phyloP scores from a whole-genome alignment of 2,113 vertebrate genomes.

The Paracanthobrama guichenoti region DNA sequence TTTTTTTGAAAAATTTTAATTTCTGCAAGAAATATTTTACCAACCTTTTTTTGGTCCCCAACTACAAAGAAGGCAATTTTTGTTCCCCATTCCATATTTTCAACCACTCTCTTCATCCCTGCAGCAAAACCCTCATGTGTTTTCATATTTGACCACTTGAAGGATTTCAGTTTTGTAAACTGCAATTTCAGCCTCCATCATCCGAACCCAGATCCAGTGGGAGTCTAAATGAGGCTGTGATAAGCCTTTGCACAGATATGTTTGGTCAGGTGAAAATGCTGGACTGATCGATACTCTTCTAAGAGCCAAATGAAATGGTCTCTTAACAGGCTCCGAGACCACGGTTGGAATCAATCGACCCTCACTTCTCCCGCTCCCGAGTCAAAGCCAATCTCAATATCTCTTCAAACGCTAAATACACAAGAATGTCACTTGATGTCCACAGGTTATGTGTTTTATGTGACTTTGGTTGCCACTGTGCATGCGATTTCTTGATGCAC shows the following conservation, averaged over 20 bases:
- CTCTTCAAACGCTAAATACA: neutral
- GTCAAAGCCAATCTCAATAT: conserved; percentile 12
- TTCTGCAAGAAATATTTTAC: neutral
- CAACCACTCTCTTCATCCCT: neutral
- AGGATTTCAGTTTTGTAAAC: neutral
- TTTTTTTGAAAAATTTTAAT: no score
- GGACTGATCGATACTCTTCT: conserved; percentile 39
- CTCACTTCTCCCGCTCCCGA: neutral
- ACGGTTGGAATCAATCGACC: conserved; percentile 33
- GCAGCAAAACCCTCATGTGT: neutral
- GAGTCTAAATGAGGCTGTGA: conserved; percentile 29
- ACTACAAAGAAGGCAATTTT: neutral
- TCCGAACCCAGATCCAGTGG: neutral
- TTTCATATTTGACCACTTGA: neutral
- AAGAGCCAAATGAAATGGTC: conserved; percentile 29
- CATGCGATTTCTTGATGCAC: neutral
- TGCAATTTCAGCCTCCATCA: conserved; percentile 5
- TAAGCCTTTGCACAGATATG: conserved; percentile 23
- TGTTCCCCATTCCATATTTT: neutral
- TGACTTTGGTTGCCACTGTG: neutral
- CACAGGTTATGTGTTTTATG: neutral
- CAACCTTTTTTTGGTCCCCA: neutral
- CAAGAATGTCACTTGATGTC: neutral
- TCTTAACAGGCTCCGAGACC: neutral
- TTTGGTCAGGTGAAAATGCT: conserved; percentile 27